Conservation (phyloP, 2,888 invertebrate species). For the Osmoderma eremita region DNA sequence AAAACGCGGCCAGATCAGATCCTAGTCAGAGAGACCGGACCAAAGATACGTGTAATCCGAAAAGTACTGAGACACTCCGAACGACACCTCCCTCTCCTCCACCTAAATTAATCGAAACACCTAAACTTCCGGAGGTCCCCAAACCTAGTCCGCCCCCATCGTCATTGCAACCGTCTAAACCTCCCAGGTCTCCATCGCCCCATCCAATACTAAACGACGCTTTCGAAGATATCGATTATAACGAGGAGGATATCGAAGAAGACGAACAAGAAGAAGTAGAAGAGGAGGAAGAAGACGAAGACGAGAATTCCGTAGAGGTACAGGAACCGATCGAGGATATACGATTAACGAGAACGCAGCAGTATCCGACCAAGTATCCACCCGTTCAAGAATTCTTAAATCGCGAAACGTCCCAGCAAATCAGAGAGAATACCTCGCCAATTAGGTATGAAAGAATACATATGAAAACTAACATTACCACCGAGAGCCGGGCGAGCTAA, state of each 20-base stretch:
- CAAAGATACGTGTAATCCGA: constrained; percentile 53
- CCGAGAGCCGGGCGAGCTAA: too few species aligned
- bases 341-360: constrained; percentile 10
- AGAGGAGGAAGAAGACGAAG: constrained; percentile 47
- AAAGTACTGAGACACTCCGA: constrained; percentile 45
- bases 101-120: constrained; percentile 11
- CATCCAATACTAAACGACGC: constrained; percentile 55
- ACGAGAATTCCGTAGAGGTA: constrained; percentile 27
- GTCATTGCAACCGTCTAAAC: constrained; percentile 54
- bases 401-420: constrained; percentile 28
- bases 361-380: constrained; percentile 19
- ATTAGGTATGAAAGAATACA: constrained; percentile 23
- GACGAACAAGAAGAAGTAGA: constrained; percentile 47
- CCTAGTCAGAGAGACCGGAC: background rate
- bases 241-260: constrained; percentile 47
- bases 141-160: constrained; percentile 24
- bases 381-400: constrained; percentile 28
- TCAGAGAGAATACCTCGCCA: constrained; percentile 24
- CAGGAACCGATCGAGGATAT: constrained; percentile 32
- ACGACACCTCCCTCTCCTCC: background rate
- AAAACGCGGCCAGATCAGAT: background rate
- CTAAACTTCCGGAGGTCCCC: constrained; percentile 10
- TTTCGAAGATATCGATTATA: constrained; percentile 50
- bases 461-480: constrained; percentile 9
- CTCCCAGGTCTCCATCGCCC: constrained; percentile 59